Conservation (phyloP, 2,113 vertebrate species). For the Puma concolor region DNA sequence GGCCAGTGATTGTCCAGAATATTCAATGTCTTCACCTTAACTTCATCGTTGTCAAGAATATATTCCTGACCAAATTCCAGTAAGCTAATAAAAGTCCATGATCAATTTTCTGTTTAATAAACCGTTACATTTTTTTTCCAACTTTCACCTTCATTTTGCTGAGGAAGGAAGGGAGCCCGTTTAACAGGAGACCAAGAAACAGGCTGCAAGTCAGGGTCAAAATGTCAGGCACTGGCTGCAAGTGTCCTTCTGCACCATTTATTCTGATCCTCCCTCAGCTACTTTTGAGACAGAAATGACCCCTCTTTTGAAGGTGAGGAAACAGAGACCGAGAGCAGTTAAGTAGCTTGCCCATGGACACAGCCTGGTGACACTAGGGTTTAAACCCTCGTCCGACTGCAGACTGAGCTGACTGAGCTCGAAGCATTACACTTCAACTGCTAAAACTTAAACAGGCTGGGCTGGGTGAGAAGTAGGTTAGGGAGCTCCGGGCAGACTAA, state of each 20-base stretch:
- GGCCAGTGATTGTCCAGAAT: background rate
- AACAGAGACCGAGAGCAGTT: background rate
- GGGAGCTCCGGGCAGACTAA: background rate
- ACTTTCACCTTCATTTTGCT: background rate
- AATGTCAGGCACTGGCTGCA: background rate
- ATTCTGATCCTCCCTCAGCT: background rate
- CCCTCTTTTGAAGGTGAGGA: background rate
- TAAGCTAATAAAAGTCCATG: slow-evolving; percentile 26
- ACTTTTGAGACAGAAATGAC: background rate
- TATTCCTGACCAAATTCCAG: slow-evolving; percentile 22
- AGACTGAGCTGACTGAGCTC: background rate
- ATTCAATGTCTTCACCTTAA: background rate
- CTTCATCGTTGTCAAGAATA: background rate
- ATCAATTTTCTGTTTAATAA: background rate
- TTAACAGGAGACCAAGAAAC: background rate
- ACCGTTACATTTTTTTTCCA: background rate
- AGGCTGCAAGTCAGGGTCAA: background rate
- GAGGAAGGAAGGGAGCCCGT: background rate
- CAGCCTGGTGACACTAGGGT: background rate
- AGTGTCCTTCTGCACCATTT: background rate
- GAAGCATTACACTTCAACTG: background rate
- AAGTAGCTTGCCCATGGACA: background rate
- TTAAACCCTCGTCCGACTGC: background rate
- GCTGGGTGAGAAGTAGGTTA: background rate
- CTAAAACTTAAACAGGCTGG: background rate